Conservation (phyloP, 2,113 vertebrate species). For the Hippocampus zosterae region DNA sequence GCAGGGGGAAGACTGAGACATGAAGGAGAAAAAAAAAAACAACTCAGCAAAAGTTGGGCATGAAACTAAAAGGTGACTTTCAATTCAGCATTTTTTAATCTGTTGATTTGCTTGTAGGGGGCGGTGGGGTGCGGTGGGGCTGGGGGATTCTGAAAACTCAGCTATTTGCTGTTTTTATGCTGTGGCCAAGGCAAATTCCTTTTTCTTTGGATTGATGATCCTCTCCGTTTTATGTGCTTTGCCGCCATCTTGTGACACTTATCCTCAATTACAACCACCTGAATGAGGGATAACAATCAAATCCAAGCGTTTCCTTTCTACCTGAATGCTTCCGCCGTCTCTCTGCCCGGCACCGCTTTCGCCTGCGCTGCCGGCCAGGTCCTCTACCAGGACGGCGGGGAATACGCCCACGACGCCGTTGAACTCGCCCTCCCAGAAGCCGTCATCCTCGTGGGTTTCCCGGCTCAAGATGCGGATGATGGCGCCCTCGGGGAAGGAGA, state of each 20-base stretch:
- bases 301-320: background rate
- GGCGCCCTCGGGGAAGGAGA: slow-evolving; percentile 94
- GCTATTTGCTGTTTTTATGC: too few species aligned
- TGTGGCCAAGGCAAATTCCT: too few species aligned
- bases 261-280: too few species aligned
- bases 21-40: background rate
- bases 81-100: too few species aligned
- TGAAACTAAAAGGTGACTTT: background rate
- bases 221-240: too few species aligned
- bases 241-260: too few species aligned
- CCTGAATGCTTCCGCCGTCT: slow-evolving; percentile 31
- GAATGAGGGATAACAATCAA: too few species aligned
- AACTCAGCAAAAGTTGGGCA: background rate
- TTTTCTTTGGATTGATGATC: too few species aligned
- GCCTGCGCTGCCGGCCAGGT: slow-evolving; percentile 76
- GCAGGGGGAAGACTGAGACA: slow-evolving; percentile 54
- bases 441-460: slow-evolving; percentile 93
- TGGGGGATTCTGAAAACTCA: too few species aligned
- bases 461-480: slow-evolving; percentile 96
- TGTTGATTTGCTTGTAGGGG: too few species aligned
- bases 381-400: slow-evolving; percentile 91
- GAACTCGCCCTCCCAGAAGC: slow-evolving; percentile 98
- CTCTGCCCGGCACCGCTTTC: slow-evolving; percentile 77
- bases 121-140: too few species aligned
- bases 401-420: slow-evolving; percentile 86